phyloP scores from a whole-genome alignment of 1,140 invertebrate species.

The Oreohelix idahoensis region DNA sequence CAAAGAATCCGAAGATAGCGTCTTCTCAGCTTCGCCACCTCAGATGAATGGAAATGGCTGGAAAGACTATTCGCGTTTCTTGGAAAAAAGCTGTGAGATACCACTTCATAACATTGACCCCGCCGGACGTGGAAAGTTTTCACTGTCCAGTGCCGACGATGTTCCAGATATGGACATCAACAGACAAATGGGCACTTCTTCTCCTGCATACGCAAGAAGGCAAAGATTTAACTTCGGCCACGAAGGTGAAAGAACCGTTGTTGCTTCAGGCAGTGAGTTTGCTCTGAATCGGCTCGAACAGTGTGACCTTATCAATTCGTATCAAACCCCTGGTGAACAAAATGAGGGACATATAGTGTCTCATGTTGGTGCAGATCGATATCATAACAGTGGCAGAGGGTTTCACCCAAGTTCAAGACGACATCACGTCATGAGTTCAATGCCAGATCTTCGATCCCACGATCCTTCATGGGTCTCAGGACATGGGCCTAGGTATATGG shows the following conservation, averaged over 20 bases:
- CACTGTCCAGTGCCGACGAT: background rate
- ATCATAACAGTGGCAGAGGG: background rate
- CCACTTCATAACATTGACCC: slow-evolving; percentile 30
- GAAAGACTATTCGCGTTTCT: slow-evolving; percentile 11
- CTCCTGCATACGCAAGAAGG: background rate
- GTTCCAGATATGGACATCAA: slow-evolving; percentile 16
- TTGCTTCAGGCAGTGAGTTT: background rate
- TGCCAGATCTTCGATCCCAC: slow-evolving; percentile 17
- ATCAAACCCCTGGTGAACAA: background rate
- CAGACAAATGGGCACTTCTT: background rate
- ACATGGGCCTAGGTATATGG: background rate
- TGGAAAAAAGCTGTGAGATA: slow-evolving; percentile 24
- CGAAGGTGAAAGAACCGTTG: background rate
- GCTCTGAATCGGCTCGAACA: background rate
- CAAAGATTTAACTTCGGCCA: background rate
- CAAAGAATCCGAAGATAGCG: background rate
- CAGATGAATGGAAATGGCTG: slow-evolving; percentile 4
- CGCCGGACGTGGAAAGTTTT: background rate
- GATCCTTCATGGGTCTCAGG: background rate
- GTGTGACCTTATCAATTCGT: background rate
- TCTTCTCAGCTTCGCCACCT: background rate
- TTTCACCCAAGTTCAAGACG: background rate
- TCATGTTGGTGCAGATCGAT: background rate
- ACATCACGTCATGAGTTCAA: slow-evolving; percentile 9
- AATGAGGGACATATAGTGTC: background rate